These are phyloP conservation scores for Synanthedon andrenaeformis DNA, from an alignment of 2,888 invertebrate genomes.

Conservation along the genomic window DNA sequence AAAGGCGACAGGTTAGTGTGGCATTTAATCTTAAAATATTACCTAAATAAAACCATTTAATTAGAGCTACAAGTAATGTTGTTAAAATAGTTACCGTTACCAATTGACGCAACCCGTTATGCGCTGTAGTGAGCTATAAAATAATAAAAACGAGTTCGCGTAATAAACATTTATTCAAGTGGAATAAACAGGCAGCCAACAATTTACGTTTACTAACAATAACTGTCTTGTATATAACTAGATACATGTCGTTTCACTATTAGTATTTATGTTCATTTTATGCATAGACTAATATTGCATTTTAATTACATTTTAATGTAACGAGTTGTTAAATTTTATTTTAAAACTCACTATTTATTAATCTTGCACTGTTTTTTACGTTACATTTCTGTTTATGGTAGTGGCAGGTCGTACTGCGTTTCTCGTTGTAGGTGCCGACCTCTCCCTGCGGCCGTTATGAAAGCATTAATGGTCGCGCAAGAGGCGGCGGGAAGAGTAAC, in stretches of 20 bases:
- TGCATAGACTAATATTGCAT: conserved; percentile 47
- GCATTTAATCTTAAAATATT: too few species aligned
- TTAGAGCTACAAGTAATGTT: too few species aligned
- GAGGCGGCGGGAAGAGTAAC: too few species aligned
- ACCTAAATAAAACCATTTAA: too few species aligned
- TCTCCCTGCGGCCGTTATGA: too few species aligned
- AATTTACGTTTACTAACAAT: conserved; percentile 19
- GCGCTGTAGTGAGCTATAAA: neutral
- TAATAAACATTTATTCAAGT: conserved; percentile 8
- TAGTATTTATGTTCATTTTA: conserved; percentile 45
- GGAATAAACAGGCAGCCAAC: conserved; percentile 15
- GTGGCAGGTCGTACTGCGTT: too few species aligned
- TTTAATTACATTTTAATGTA: conserved; percentile 43
- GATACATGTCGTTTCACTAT: conserved; percentile 25
- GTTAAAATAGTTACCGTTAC: too few species aligned
- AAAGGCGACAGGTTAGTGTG: too few species aligned
- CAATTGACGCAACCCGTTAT: too few species aligned
- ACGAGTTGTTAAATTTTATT: conserved; percentile 16
- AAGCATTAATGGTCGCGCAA: too few species aligned
- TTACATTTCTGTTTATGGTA: neutral
- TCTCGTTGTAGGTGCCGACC: too few species aligned
- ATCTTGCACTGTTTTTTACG: neutral
- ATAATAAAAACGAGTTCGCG: neutral
- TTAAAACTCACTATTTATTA: neutral
- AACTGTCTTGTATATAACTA: conserved; percentile 9